These are phyloP conservation scores for Tubulanus polymorphus DNA, from an alignment of 2,888 invertebrate genomes.

Conservation along the genomic window DNA sequence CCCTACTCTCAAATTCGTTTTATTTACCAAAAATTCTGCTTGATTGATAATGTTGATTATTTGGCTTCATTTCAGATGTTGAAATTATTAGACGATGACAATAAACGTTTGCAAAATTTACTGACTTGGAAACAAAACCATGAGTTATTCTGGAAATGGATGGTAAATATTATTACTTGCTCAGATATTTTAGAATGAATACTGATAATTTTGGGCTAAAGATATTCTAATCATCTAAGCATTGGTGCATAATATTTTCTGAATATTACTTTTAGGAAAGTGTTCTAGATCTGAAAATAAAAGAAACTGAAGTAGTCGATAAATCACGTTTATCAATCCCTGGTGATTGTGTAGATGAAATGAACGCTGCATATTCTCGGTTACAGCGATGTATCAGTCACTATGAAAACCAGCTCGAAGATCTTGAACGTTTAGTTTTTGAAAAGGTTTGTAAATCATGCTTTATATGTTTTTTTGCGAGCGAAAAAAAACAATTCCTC, in stretches of 20 bases:
- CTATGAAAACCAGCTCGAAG: constrained; percentile 37
- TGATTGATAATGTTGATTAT: not conserved
- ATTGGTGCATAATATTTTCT: not conserved
- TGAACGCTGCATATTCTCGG: not conserved
- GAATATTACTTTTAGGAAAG: constrained; percentile 7
- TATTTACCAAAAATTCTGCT: not conserved
- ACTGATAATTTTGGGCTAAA: not conserved
- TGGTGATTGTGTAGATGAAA: not conserved
- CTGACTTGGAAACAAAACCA: constrained; percentile 43
- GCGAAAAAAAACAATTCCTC: too few relatives aligned
- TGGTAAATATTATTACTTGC: constrained; percentile 24
- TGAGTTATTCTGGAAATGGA: constrained; percentile 50
- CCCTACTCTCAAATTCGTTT: not conserved
- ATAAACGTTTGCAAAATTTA: constrained; percentile 36
- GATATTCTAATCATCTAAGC: not conserved
- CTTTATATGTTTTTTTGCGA: too few relatives aligned
- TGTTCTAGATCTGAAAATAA: constrained; percentile 12
- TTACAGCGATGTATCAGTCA: constrained; percentile 37
- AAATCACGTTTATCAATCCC: not conserved
- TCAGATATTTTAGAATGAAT: not conserved
- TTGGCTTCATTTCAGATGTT: constrained; percentile 20
- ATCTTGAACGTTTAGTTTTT: constrained; percentile 34
- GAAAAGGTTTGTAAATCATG: constrained; percentile 17
- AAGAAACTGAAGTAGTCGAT: not conserved
- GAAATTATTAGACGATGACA: constrained; percentile 42